Percentiles rank a stretch among this genome's conserved stretches.
Evolutionary conservation across 1,140 invertebrate species (phyloP).

Genomic region (Scaptomyza graminum): DNA sequence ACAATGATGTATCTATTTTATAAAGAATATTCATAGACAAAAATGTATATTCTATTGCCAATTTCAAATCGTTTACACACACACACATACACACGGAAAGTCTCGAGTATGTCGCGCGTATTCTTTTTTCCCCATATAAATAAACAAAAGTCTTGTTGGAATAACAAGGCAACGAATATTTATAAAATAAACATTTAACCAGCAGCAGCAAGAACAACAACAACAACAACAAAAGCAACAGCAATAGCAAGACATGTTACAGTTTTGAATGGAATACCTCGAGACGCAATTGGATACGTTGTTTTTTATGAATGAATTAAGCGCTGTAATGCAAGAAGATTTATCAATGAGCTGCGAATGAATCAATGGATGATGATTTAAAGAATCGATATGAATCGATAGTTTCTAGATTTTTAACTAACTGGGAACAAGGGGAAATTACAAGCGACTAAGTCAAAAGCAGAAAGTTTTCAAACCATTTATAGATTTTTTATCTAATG

Average conservation of each 20-base stretch:
- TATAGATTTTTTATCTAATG: too few species aligned
- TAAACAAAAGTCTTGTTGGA: conserved; percentile 77
- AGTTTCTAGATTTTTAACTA: too few species aligned
- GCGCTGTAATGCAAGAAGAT: conserved; percentile 32
- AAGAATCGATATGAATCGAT: not conserved
- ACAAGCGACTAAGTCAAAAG: too few species aligned
- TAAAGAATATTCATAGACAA: conserved; percentile 32
- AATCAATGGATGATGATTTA: not conserved
- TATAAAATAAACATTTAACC: conserved; percentile 80
- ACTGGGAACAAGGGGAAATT: too few species aligned
- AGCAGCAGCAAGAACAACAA: conserved; percentile 45
- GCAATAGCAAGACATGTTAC: conserved; percentile 41
- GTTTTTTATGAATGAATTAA: conserved; percentile 74
- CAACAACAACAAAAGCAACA: conserved; percentile 41
- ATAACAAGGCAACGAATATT: conserved; percentile 77
- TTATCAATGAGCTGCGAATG: conserved; percentile 31
- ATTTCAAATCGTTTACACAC: conserved; percentile 40
- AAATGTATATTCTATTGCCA: conserved; percentile 44
- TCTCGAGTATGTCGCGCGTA: conserved; percentile 77
- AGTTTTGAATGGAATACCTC: conserved; percentile 49
- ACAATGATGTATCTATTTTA: conserved; percentile 4
- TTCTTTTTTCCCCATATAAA: conserved; percentile 64
- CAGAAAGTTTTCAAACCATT: too few species aligned
- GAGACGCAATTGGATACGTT: conserved; percentile 35
- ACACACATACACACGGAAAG: not conserved